Conservation (phyloP, 2,797 vertebrate genomes). For the Coluber constrictor region DNA sequence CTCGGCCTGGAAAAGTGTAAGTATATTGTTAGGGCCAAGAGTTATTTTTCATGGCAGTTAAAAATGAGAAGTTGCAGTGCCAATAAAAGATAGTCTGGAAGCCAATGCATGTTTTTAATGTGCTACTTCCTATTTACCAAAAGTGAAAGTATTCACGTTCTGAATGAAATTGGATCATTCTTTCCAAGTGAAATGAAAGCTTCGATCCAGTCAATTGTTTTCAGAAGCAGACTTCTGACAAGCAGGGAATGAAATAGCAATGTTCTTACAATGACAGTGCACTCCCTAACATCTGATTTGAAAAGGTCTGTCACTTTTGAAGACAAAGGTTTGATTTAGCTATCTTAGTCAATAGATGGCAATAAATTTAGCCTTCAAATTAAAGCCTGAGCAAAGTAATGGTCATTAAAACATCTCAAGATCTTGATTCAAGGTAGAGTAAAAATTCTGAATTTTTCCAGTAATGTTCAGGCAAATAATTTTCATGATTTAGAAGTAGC, state of each 20-base stretch:
- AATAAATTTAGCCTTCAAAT: background rate
- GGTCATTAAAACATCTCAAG: background rate
- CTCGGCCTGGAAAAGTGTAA: constrained; percentile 85
- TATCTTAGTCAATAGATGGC: too few species aligned
- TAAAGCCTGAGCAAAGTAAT: background rate
- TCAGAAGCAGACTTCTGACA: background rate
- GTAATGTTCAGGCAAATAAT: background rate
- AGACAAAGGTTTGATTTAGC: background rate
- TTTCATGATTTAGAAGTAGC: background rate
- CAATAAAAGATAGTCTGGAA: background rate
- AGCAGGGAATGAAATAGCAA: background rate
- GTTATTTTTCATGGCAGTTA: background rate
- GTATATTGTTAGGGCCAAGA: constrained; percentile 46
- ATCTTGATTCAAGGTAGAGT: background rate
- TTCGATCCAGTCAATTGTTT: background rate
- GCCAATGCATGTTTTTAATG: background rate
- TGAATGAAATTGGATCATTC: background rate
- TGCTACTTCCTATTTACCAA: background rate
- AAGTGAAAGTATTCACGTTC: background rate
- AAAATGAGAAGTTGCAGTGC: background rate
- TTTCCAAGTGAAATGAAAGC: background rate
- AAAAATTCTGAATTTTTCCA: background rate
- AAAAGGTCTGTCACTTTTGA: background rate
- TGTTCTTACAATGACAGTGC: background rate
- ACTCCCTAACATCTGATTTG: background rate